Conservation (phyloP, 1,140 invertebrate genomes). For the Lineus longissimus region DNA sequence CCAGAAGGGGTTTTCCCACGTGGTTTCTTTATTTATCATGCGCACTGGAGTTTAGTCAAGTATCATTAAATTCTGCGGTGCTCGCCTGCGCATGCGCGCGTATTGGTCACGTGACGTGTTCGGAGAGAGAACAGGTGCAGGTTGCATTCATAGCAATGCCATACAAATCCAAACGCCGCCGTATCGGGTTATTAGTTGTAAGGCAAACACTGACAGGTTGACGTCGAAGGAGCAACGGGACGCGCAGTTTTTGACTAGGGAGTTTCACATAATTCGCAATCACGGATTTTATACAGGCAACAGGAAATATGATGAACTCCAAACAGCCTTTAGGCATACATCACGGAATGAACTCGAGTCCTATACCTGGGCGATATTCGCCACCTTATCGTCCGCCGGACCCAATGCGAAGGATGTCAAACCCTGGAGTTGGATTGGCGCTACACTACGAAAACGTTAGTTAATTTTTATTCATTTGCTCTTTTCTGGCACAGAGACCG, state of each 20-base stretch:
- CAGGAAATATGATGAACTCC: not conserved
- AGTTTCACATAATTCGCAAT: not conserved
- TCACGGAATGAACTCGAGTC: not conserved
- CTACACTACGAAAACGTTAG: not conserved
- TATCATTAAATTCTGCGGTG: too few species aligned
- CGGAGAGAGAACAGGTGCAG: conserved; percentile 4
- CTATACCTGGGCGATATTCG: not conserved
- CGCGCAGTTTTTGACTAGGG: not conserved
- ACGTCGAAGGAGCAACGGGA: not conserved
- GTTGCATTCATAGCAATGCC: not conserved
- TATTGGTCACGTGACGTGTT: not conserved
- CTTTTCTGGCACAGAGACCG: not conserved
- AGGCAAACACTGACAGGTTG: not conserved
- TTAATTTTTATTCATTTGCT: not conserved
- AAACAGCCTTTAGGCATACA: conserved; percentile 4
- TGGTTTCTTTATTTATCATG: too few species aligned
- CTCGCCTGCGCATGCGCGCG: too few species aligned
- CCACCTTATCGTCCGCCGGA: conserved; percentile 4
- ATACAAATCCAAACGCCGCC: not conserved
- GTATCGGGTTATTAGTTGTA: not conserved
- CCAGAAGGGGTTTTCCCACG: too few species aligned
- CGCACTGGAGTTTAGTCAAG: too few species aligned
- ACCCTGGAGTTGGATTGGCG: not conserved
- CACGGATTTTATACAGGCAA: not conserved
- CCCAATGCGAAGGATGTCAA: conserved; percentile 6